A percentile compares a stretch with the other conserved stretches of the same genome.
phyloP scores from a whole-genome alignment of 2,113 vertebrate genomes.

The Diadophis punctatus region DNA sequence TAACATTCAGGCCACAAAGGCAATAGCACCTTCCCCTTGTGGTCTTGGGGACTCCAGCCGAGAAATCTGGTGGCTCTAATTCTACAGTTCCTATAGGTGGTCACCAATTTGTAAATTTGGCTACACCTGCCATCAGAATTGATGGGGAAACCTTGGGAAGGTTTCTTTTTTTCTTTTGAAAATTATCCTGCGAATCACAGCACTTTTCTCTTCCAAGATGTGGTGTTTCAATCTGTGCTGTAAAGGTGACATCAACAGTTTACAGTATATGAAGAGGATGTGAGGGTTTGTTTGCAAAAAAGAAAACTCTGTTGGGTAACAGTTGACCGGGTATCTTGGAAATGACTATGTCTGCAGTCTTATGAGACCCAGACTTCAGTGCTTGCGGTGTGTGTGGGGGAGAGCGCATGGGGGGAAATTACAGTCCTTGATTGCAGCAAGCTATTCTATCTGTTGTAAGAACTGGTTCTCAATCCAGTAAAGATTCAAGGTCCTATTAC shows the following conservation, averaged over 20 bases:
- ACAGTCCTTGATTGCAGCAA: background rate
- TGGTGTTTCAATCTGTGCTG: background rate
- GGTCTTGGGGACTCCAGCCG: background rate
- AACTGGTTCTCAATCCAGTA: background rate
- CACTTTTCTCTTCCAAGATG: background rate
- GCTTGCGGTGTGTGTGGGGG: fast-evolving
- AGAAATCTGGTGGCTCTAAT: background rate
- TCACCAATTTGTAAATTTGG: background rate
- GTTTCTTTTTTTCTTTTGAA: background rate
- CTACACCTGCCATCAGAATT: background rate
- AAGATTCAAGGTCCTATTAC: background rate
- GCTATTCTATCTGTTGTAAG: background rate
- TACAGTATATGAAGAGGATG: background rate
- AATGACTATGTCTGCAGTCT: background rate
- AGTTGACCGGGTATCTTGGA: background rate
- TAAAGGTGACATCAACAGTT: background rate
- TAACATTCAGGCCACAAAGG: background rate
- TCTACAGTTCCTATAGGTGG: background rate
- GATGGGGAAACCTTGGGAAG: background rate
- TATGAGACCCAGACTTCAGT: fast-evolving
- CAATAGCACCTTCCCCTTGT: background rate
- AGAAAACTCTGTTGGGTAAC: constrained; percentile 11
- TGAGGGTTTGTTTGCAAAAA: fast-evolving
- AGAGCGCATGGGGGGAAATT: background rate
- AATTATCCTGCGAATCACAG: background rate